phyloP scores from a whole-genome alignment of 1,140 invertebrate species.

The Coptotermes formosanus region DNA sequence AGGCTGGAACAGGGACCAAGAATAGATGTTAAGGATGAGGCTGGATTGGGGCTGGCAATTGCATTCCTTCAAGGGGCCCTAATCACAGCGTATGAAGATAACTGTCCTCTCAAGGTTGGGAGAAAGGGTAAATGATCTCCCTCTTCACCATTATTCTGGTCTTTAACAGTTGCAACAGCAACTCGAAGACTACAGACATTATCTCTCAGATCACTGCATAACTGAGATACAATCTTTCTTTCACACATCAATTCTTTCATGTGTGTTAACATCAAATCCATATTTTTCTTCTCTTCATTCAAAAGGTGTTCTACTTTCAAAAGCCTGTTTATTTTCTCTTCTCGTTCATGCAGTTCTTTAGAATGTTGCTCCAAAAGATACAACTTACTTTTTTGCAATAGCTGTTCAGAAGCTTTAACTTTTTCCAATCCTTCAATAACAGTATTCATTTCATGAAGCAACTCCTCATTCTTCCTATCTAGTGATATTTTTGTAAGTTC shows the following conservation, averaged over 20 bases:
- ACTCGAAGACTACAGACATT: not conserved
- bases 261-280: not conserved
- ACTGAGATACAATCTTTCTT: not conserved
- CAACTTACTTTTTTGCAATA: not conserved
- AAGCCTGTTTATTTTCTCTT: not conserved
- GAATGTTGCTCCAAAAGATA: not conserved
- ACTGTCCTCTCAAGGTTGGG: no score
- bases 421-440: not conserved
- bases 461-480: not conserved
- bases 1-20: no score
- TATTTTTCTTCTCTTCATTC: not conserved
- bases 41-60: no score
- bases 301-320: not conserved
- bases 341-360: not conserved
- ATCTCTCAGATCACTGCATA: not conserved
- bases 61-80: no score
- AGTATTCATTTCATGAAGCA: not conserved
- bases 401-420: not conserved
- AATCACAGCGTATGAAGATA: no score
- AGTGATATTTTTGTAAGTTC: not conserved
- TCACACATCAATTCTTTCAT: not conserved
- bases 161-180: not conserved
- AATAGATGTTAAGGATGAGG: no score
- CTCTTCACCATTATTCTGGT: not conserved
- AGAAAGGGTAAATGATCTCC: no score